These are phyloP conservation scores for Fistularia tabacaria DNA, from an alignment of 2,797 vertebrate species.

Conservation along the genomic window DNA sequence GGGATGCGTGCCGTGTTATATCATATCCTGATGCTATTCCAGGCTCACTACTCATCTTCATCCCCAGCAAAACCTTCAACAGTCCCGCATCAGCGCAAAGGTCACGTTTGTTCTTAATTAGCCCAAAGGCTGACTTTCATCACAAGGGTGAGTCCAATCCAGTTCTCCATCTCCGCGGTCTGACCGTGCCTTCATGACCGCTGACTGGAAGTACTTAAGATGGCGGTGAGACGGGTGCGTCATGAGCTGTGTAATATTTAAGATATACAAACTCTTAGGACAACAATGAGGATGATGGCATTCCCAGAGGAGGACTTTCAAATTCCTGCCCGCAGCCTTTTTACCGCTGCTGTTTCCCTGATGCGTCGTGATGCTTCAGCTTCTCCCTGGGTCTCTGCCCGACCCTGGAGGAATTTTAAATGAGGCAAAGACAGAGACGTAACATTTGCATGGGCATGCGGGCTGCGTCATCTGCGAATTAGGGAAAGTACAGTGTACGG, in stretches of 20 bases:
- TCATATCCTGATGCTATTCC: constrained; percentile 53
- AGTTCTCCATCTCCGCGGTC: constrained; percentile 10
- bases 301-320: constrained; percentile 33
- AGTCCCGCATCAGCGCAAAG: constrained; percentile 19
- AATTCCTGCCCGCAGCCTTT: constrained; percentile 14
- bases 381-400: constrained; percentile 8
- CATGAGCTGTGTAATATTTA: constrained; percentile 38
- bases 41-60: constrained; percentile 37
- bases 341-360: constrained; percentile 4
- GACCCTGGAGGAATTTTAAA: not conserved
- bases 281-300: constrained; percentile 17
- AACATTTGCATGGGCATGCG: constrained; percentile 1
- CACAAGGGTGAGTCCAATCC: constrained; percentile 2
- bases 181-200: constrained; percentile 8
- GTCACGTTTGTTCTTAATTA: constrained; percentile 33
- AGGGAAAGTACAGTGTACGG: not conserved
- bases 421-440: not conserved
- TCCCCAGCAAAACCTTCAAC: constrained; percentile 18
- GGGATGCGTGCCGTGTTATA: constrained; percentile 45
- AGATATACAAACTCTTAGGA: constrained; percentile 33
- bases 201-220: constrained; percentile 9
- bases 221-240: not conserved
- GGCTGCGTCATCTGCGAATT: constrained; percentile 18
- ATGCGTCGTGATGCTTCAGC: constrained; percentile 8
- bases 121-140: constrained; percentile 30